These are phyloP conservation scores for rat (Rattus norvegicus) DNA, from an alignment of 2,113 vertebrate species.

Conservation along the genomic window GRCr8 NC_086023.1:130332001-130332500, in stretches of 20 bases:
- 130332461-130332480: not conserved
- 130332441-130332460: not conserved
- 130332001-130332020: not conserved
- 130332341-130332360: not conserved
- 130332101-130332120: not conserved
- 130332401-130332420: not conserved
- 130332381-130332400: not conserved
- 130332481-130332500: not conserved
- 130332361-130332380: not conserved
- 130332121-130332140: not conserved
- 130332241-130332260: not conserved
- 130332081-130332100: not conserved
- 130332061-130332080: not conserved
- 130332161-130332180: not conserved
- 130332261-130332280: conserved; percentile 54
- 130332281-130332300: conserved; percentile 36
- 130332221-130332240: not conserved
- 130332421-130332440: not conserved
- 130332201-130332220: not conserved
- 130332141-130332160: not conserved
- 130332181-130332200: not conserved
- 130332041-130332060: conserved; percentile 27
- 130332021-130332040: conserved; percentile 16
- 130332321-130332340: conserved; percentile 20
- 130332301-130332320: not conserved